These are phyloP conservation scores for Hyles euphorbiae DNA, from an alignment of 1,140 invertebrate species.

Conservation along the genomic window DNA sequence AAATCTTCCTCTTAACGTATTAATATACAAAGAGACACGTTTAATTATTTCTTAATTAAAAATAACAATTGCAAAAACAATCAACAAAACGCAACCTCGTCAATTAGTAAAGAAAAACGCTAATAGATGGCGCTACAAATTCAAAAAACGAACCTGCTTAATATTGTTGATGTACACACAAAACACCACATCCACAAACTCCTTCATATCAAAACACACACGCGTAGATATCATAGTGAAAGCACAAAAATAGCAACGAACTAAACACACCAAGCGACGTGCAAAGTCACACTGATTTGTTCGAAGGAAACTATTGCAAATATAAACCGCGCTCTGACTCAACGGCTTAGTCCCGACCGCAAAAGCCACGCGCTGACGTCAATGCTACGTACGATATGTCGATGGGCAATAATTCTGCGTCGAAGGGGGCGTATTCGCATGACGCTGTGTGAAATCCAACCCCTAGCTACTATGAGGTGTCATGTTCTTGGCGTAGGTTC, in stretches of 20 bases:
- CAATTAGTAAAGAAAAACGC: slow-evolving; percentile 6
- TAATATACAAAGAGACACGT: no score
- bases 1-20: no score
- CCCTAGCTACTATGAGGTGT: no score
- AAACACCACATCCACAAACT: slow-evolving; percentile 65
- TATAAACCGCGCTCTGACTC: slow-evolving; percentile 52
- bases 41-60: no score
- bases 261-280: neutral
- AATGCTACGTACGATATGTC: slow-evolving; percentile 30
- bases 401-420: slow-evolving; percentile 11
- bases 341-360: slow-evolving; percentile 28
- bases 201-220: slow-evolving; percentile 53
- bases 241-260: slow-evolving; percentile 3
- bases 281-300: slow-evolving; percentile 1
- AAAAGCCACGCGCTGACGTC: slow-evolving; percentile 39
- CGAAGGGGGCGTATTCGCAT: neutral
- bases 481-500: no score
- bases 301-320: slow-evolving; percentile 22
- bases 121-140: no score
- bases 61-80: no score
- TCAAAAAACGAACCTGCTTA: slow-evolving; percentile 39
- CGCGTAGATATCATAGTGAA: slow-evolving; percentile 45
- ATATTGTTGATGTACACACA: slow-evolving; percentile 49
- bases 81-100: no score
- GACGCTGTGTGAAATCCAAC: neutral